Conservation (phyloP, 1,140 invertebrate genomes). For the Atta texana region DNA sequence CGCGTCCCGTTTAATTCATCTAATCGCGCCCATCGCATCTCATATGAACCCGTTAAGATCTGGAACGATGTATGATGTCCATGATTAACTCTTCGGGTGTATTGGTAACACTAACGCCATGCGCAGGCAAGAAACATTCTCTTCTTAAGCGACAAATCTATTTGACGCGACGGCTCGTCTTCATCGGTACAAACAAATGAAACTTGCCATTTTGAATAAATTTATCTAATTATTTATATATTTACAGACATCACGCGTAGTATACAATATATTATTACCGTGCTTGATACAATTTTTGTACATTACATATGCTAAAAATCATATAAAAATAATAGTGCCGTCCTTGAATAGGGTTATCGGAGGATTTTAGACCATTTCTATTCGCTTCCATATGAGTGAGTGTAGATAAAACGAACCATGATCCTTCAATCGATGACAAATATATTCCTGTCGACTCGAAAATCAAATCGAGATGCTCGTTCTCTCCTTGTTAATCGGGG, state of each 20-base stretch:
- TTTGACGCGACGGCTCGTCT: not conserved
- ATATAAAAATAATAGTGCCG: not conserved
- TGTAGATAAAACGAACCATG: not conserved
- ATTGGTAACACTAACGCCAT: not conserved
- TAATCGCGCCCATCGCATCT: not conserved
- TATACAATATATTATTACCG: not conserved
- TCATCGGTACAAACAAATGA: too few species aligned
- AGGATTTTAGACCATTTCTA: not conserved
- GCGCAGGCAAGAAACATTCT: slow-evolving; percentile 15
- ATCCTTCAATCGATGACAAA: slow-evolving; percentile 17
- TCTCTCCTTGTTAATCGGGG: slow-evolving; percentile 9
- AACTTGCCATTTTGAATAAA: slow-evolving; percentile 35
- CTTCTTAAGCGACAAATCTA: not conserved
- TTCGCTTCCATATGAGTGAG: not conserved
- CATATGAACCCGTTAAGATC: slow-evolving; percentile 6
- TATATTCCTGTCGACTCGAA: slow-evolving; percentile 28
- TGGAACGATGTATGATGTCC: not conserved
- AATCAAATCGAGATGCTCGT: slow-evolving; percentile 39
- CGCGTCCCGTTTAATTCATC: slow-evolving; percentile 28
- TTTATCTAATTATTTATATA: slow-evolving; percentile 26
- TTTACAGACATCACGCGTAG: not conserved
- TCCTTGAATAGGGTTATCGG: slow-evolving; percentile 44
- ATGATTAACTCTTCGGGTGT: slow-evolving; percentile 17
- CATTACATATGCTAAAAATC: not conserved
- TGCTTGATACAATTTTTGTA: not conserved